Percentiles rank a stretch among this genome's conserved stretches.
phyloP scores from a whole-genome alignment of 2,888 invertebrate species.

The Agonum fuliginosum region DNA sequence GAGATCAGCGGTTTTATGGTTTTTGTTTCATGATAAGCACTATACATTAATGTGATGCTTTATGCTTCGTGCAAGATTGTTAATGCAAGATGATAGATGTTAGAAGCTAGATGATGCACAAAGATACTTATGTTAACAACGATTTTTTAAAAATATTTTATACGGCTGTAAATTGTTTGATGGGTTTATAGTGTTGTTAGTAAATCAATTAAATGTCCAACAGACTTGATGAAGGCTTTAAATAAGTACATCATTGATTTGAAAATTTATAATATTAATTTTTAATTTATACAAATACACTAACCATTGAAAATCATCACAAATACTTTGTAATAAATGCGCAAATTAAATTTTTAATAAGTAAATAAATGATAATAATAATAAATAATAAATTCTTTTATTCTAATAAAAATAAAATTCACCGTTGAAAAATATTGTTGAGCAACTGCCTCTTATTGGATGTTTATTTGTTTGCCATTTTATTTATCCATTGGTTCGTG shows the following conservation, averaged over 20 bases:
- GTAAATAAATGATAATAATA: too few relatives aligned
- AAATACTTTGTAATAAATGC: background rate
- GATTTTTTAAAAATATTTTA: constrained; percentile 12
- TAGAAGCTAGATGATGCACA: background rate
- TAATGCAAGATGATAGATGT: background rate
- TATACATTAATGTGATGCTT: background rate
- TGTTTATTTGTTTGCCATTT: too few relatives aligned
- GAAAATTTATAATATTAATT: background rate
- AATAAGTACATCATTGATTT: background rate
- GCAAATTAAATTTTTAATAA: too few relatives aligned
- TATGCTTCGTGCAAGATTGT: background rate
- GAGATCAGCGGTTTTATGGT: constrained; percentile 29
- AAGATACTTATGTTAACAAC: background rate
- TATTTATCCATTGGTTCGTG: too few relatives aligned
- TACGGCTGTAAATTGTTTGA: constrained; percentile 3
- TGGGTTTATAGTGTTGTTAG: background rate
- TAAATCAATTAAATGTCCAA: constrained; percentile 4
- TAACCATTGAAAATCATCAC: background rate
- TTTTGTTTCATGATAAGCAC: constrained; percentile 18
- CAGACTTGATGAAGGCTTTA: background rate
- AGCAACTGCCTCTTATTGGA: too few relatives aligned
- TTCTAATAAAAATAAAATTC: too few relatives aligned
- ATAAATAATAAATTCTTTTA: too few relatives aligned
- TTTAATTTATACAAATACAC: background rate
- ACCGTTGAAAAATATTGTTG: too few relatives aligned